Conservation (phyloP, 2,797 vertebrate species). For the Cacajao melanocephalus region DNA sequence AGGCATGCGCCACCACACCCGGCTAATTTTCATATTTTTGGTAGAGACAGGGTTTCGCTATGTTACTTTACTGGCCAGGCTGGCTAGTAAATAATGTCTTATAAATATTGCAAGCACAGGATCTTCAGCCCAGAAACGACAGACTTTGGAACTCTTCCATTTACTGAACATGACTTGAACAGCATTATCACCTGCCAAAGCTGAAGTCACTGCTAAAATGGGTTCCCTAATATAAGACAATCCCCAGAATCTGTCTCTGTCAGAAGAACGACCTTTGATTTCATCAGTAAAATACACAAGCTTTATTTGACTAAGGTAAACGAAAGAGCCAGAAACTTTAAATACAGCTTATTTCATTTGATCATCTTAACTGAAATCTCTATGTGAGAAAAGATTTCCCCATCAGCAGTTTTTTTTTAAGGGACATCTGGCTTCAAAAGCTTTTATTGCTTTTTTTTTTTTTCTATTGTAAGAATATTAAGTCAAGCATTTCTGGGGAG, state of each 20-base stretch:
- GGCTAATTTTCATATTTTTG: background rate
- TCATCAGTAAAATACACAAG: slow-evolving; percentile 42
- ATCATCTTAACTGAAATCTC: slow-evolving; percentile 50
- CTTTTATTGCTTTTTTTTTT: slow-evolving; percentile 57
- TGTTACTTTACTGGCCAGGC: background rate
- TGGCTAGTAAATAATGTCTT: background rate
- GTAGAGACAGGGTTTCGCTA: background rate
- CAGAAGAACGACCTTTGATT: slow-evolving; percentile 54
- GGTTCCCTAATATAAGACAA: background rate
- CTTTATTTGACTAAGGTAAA: slow-evolving; percentile 53
- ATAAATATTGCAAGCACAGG: background rate
- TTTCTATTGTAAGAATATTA: slow-evolving; percentile 53
- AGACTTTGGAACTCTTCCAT: background rate
- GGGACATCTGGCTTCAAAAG: slow-evolving; percentile 48
- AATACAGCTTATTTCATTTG: slow-evolving; percentile 44
- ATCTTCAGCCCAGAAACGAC: background rate
- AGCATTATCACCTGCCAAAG: slow-evolving; percentile 2
- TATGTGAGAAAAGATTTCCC: background rate
- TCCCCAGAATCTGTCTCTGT: background rate
- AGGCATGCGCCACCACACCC: background rate
- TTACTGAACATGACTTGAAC: background rate
- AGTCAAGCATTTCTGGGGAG: slow-evolving; percentile 62
- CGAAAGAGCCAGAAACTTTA: slow-evolving; percentile 48
- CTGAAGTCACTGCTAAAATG: background rate
- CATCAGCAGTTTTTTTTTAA: background rate